phyloP scores from a whole-genome alignment of 2,888 invertebrate genomes.

The Dolichomitus sp. region DNA sequence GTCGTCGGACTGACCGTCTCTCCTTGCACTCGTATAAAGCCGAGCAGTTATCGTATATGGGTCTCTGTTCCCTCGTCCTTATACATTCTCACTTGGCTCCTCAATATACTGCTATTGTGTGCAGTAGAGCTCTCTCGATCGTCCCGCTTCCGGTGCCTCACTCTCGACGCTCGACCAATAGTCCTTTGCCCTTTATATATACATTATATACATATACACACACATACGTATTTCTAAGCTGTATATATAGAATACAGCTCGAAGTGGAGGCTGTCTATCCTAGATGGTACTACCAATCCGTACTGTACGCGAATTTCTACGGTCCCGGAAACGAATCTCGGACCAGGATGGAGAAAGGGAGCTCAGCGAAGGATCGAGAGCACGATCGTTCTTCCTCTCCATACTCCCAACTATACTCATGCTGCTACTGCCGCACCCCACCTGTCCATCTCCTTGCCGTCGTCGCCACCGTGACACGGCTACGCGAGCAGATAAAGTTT shows the following conservation, averaged over 20 bases:
- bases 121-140: slow-evolving; percentile 35
- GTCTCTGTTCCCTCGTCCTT: slow-evolving; percentile 15
- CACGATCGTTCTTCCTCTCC: slow-evolving; percentile 26
- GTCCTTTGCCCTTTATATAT: slow-evolving; percentile 2
- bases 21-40: background rate
- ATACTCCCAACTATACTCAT: slow-evolving; percentile 5
- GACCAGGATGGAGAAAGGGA: slow-evolving; percentile 15
- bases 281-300: slow-evolving; percentile 12
- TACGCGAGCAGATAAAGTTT: slow-evolving; percentile 61
- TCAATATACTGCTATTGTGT: slow-evolving; percentile 42
- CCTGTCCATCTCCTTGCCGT: slow-evolving; percentile 17
- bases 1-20: background rate
- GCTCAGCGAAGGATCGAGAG: slow-evolving; percentile 26
- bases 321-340: slow-evolving; percentile 51
- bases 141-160: slow-evolving; percentile 39
- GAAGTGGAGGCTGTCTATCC: background rate
- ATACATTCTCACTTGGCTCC: slow-evolving; percentile 17
- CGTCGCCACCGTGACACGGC: slow-evolving; percentile 36
- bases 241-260: background rate
- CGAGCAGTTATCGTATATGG: background rate
- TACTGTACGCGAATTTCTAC: slow-evolving; percentile 41
- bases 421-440: slow-evolving; percentile 1
- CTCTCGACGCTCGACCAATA: slow-evolving; percentile 39
- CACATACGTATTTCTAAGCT: background rate
- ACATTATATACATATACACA: background rate